Evolutionary conservation across 2,113 vertebrate genomes (phyloP), one percentile per base, ranked within the genome.

Genomic region (Aegypius monachus): DNA sequence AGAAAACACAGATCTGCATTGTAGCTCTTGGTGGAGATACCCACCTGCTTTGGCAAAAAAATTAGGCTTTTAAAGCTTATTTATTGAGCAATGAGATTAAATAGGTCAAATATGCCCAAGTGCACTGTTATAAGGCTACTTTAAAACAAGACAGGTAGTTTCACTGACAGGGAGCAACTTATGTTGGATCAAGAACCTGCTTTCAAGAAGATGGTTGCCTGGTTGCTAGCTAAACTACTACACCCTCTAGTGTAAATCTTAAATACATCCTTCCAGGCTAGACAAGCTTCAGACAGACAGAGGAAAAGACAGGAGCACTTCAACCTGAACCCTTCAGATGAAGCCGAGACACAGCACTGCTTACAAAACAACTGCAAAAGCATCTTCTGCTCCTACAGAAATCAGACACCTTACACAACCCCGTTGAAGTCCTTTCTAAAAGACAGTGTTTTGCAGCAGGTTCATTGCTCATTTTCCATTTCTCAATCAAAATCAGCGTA

Each of bases 201-300:
- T 63, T 47, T 50, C 81, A 50, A 47, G 90, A 90, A 81, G 82
- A 88, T 92, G 95, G 92, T 79, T 96, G 83, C 94, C 88, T 71
- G 85, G 45, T 8, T 62, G 47, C 70, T n/a, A 56, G 79, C 73
- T 95, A 61, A 93, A 66, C 80, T 11, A 95, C 91, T 87, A 19
- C 94, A 93, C 96, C 95, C 96, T 93, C 97, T 97, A 93, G 95
- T 50, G 96, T 87, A 87, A 89, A 79, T 32, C 81, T 48, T 31
- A 34, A 68, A 45, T 4, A 80, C 59, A 71, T 59, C 81, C 59
- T 78, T 32, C 38, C 75, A 50, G 48, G 43, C 3, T 2, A 16
- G 50, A 10, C 2, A 1, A 84, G 83, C 72, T 34, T 29, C 75
- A 53, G 55, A 10, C 86, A 91, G 84, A 26, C 23, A 77, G 55